Evolutionary conservation across 2,888 invertebrate genomes (phyloP), one percentile per base, ranked within the genome.

Genomic region (Lysandra coridon): DNA sequence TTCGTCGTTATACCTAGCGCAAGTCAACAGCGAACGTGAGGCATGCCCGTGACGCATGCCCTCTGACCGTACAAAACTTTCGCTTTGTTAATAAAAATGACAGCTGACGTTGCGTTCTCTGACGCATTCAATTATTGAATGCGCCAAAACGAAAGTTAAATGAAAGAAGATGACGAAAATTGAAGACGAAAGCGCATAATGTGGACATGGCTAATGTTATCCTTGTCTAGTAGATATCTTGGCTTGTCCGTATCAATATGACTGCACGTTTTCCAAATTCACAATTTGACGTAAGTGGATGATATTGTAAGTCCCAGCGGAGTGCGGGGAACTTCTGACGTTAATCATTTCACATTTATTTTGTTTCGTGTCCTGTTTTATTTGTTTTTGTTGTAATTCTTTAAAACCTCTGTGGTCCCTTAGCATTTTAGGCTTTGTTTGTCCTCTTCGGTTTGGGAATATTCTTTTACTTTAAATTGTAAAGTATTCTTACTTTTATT

Each of bases 381-480:
- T 69, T 69, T 64, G 30, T 64, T 64, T 64, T 69, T 69, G 69
- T 69, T 69, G 33, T 14, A 33, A 69, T 69, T 69, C 69, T 69
- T 69, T 37, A 69, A 33, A 69, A 69, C 69, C 69, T 37, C 17
- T 69, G 69, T 6, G 37, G 69, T 69, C 69, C 37, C 69, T 69
- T 33, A 69, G 33, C 69, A 33, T 69, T 69, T 69, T 69, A 69
- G 69, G 33, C 33, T 33, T 37, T 78, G 23, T 80, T 69, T 78
- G 30, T 79, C 80, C 69, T 33, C 37, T 33, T 69, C 14, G 33
- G 57, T 73, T 79, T 79, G 79, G 79, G 69, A 73, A 44, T 74
- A 74, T 75, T 79, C 53, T 64, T 77, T 79, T 78, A 78, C 73
- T 80, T 80, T 81, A 30, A 30, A 64, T 57, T 64, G 30, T 64